Conservation (phyloP, 2,113 vertebrate species). For the cattle (Bos taurus) region DNA sequence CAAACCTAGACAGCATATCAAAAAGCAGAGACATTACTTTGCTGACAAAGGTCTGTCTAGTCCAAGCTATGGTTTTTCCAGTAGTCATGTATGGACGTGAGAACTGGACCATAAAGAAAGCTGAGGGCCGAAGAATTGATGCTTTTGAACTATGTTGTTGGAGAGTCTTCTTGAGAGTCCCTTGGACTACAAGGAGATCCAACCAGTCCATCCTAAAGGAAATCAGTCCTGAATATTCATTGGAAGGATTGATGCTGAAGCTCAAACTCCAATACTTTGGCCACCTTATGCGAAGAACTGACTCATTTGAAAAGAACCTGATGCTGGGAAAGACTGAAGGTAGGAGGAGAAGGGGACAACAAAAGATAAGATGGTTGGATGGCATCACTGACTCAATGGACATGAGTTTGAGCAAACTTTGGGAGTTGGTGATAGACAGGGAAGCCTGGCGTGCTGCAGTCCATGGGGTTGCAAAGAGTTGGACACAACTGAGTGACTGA, state of each 20-base stretch:
- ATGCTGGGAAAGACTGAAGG: background rate
- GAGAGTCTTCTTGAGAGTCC: background rate
- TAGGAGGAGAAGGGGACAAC: background rate
- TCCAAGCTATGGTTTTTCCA: background rate
- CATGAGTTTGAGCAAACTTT: background rate
- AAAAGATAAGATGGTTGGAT: background rate
- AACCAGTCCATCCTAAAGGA: background rate
- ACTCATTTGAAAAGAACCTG: background rate
- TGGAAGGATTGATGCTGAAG: background rate
- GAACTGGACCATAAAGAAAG: background rate
- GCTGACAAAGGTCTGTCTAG: background rate
- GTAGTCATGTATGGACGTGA: background rate
- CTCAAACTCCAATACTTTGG: background rate
- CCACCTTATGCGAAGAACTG: background rate
- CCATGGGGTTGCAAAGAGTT: background rate
- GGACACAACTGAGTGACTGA: background rate
- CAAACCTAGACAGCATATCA: background rate
- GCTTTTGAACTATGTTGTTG: background rate
- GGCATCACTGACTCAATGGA: background rate
- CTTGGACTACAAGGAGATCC: background rate
- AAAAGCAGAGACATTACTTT: background rate
- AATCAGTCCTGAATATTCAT: background rate
- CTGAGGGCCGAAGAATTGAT: fast-evolving
- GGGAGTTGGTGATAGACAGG: background rate
- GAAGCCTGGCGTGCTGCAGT: background rate